Base-by-base conservation (phyloP, 2,113 vertebrate genomes). In the Symphodus melops region DNA sequence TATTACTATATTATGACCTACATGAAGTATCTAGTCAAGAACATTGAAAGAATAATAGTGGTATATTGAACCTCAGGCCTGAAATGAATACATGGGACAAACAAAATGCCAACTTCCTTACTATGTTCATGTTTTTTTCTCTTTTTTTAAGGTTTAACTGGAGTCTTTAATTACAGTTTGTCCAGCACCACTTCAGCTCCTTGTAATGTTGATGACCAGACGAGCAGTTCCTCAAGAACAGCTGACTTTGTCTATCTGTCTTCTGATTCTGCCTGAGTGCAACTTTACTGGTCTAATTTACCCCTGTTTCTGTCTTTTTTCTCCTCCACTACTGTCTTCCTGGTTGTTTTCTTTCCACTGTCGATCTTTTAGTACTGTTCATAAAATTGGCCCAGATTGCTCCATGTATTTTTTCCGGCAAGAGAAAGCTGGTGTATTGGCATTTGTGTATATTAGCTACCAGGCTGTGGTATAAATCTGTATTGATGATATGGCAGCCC, bases 371-470 rank as follows among this genome's bases (percentile, higher is more conserved):
- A 92, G 85, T 88, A 87, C 84, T 82, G 83, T 86, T 87, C 83
- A 85, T 91, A 89, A 92, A 93, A 93, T 85, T 82, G 88, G 72
- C 63, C 68, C 80, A 91, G 90, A 92, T 93, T 90, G 89, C 79
- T 90, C 79, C 86, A 85, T 91, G 89, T 88, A 88, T 89, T 91
- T 92, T 89, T 81, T 88, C 79, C 63, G 51, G 67, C 84, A 57
- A 53, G 57, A 87, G 79, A 79, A 58, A 69, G 84, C 55, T 51
- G 44, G 77, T 16, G 57, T 92, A 92, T 93, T 93, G 92, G 91
- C 87, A 88, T 93, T 92, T 92, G 86, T 91, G 90, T 93, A 93
- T 93, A 93, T 94, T 90, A 90, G 90, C 86, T 92, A 82, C 73
- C 64, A 77, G 81, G 89, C 91, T 87, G 83, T 73, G 79, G 90